Base-by-base conservation (phyloP, 2,113 vertebrate species). In the Calidris pugnax region DNA sequence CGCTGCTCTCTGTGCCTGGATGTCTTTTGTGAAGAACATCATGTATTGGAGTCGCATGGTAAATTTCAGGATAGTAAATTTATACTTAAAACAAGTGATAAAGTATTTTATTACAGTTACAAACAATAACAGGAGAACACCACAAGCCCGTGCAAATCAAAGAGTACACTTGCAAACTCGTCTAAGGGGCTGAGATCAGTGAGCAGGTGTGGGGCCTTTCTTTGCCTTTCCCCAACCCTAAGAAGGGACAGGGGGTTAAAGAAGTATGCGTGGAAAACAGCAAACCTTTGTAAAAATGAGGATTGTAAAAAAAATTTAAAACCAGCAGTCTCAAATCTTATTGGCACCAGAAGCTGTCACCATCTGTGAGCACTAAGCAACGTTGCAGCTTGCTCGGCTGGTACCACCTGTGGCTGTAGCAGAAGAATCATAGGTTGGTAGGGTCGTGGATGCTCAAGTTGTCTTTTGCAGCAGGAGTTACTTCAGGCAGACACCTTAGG, bases 31-130 rank as follows among this genome's bases (percentile, higher is more conserved):
- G 35, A 84, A 71, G 37, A 77, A 43, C 10, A 10, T 5, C 69
- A 10, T 50, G 9, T 7, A 16, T 7, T 33, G 6, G 50, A 48
- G 23, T 78, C 2, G 0, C 5, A 48, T 2, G 21, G 7, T 56
- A 60, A 37, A 63, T 50, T 51, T 95, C 72, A 69, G 33, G 30
- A 37, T 33, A 80, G 23, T 27, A 86, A 66, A 76, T 37, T 84
- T 59, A 60, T 60, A 55, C 10, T 57, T 56, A 8, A 66, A 73
- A 21, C 9, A 37, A 69, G 37, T 62, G 78, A 51, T 80, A 28
- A 41, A 43, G 14, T 53, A 32, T 24, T 55, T 55, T 91, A 74
- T 57, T 89, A 10, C 22, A 26, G 26, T 79, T 76, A 45, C 15
- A 84, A 27, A 53, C 51, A 45, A 1, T 57, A 93, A 59, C 48